These are phyloP conservation scores for Brienomyrus longianalis DNA, from an alignment of 2,113 vertebrate genomes.

Conservation along the genomic window DNA sequence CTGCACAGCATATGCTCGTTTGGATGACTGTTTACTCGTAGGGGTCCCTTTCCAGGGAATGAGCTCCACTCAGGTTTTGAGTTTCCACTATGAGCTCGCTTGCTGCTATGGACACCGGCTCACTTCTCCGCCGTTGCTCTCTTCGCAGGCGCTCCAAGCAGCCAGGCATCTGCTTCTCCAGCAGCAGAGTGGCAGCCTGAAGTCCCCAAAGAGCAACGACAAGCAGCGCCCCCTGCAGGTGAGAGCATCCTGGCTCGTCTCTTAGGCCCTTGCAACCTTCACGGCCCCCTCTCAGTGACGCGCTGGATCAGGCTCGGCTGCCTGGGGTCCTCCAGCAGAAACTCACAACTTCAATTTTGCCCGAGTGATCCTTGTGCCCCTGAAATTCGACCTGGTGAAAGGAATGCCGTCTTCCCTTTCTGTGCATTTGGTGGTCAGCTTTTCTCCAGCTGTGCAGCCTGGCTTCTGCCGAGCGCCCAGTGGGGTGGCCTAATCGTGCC, in stretches of 20 bases:
- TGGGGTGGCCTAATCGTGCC: neutral
- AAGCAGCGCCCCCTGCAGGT: conserved; percentile 99
- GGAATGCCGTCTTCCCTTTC: neutral
- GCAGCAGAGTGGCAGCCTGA: conserved; percentile 96
- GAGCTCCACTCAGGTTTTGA: neutral
- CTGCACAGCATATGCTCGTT: neutral
- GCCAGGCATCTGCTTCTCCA: conserved; percentile 97
- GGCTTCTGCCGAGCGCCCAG: neutral
- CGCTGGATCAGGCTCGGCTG: neutral
- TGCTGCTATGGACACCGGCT: neutral
- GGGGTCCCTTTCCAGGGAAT: neutral
- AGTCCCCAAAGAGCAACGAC: conserved; percentile 97
- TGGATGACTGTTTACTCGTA: neutral
- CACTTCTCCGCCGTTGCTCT: conserved; percentile 34
- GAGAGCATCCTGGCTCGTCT: conserved; percentile 66
- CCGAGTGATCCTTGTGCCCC: neutral
- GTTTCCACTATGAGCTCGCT: neutral
- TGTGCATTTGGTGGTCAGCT: neutral
- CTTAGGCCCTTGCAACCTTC: conserved; percentile 62
- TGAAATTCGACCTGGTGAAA: neutral
- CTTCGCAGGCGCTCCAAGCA: conserved; percentile 88
- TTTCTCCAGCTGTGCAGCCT: neutral
- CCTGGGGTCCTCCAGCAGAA: neutral
- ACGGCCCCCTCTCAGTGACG: conserved; percentile 28
- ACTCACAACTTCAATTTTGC: neutral